phyloP scores from a whole-genome alignment of 2,888 invertebrate species.

The Heliconius aoede region DNA sequence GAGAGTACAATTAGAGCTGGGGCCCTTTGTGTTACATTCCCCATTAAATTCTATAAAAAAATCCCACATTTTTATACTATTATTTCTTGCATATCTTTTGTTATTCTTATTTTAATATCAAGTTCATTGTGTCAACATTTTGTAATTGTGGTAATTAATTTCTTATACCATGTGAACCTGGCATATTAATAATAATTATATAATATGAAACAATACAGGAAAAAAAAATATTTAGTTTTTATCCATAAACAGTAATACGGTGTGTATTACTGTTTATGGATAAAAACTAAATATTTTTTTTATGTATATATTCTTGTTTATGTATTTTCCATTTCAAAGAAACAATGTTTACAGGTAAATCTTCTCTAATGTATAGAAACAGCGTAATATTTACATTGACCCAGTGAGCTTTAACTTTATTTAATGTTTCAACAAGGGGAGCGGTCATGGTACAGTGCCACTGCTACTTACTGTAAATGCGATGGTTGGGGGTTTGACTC shows the following conservation, averaged over 20 bases:
- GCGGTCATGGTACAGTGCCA: background rate
- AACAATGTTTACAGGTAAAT: constrained; percentile 16
- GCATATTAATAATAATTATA: background rate
- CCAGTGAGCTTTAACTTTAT: background rate
- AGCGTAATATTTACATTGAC: constrained; percentile 11
- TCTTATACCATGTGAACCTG: background rate
- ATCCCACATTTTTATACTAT: no score
- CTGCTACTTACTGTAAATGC: background rate
- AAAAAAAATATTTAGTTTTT: background rate
- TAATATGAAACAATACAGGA: background rate
- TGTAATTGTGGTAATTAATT: background rate
- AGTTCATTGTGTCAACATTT: background rate
- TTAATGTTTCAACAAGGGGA: background rate
- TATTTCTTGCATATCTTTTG: no score
- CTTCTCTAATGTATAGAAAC: constrained; percentile 10
- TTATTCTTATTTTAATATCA: background rate
- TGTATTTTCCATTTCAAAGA: constrained; percentile 1
- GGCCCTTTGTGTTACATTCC: no score
- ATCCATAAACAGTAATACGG: no score
- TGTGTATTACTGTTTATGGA: no score
- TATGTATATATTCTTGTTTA: no score
- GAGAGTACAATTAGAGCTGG: no score
- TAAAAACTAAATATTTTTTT: background rate
- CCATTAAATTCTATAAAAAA: no score
- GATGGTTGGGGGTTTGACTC: background rate